These are phyloP conservation scores for Sceloporus tristichus DNA, from an alignment of 2,113 vertebrate genomes.

Conservation along the genomic window DNA sequence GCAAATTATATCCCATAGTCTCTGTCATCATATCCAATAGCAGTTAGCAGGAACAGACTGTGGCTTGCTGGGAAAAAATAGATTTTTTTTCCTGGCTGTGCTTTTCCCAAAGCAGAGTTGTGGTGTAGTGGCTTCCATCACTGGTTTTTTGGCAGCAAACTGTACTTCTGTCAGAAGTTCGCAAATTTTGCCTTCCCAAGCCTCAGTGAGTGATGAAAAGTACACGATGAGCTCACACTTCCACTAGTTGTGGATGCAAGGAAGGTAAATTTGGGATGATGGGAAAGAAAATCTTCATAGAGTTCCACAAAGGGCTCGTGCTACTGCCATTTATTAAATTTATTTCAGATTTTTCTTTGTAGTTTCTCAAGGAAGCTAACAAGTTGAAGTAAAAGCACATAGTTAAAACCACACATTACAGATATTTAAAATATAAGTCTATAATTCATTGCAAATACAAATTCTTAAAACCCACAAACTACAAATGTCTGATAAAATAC, in stretches of 20 bases:
- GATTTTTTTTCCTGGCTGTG: neutral
- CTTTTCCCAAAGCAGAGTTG: slow-evolving; percentile 16
- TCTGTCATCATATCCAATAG: rapidly evolving
- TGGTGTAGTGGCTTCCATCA: neutral
- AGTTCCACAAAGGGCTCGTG: neutral
- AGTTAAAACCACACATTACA: too few species aligned
- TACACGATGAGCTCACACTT: neutral
- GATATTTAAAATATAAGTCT: too few species aligned
- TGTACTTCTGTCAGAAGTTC: neutral
- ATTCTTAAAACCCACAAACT: too few species aligned
- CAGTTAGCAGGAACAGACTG: slow-evolving; percentile 22
- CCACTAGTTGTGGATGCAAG: neutral
- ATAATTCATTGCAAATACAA: too few species aligned
- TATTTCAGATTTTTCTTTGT: too few species aligned
- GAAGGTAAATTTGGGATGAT: neutral
- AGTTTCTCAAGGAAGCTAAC: too few species aligned
- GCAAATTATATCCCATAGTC: slow-evolving; percentile 7
- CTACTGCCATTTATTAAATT: neutral
- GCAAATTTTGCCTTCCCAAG: neutral
- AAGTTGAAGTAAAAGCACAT: too few species aligned
- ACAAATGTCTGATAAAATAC: too few species aligned
- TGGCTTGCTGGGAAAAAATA: neutral
- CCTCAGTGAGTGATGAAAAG: neutral
- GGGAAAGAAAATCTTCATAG: neutral
- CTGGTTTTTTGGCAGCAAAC: neutral